Percentiles rank a stretch among this genome's conserved stretches.
Conservation (phyloP, 1,140 invertebrate genomes). For the Tribolium castaneum region DNA sequence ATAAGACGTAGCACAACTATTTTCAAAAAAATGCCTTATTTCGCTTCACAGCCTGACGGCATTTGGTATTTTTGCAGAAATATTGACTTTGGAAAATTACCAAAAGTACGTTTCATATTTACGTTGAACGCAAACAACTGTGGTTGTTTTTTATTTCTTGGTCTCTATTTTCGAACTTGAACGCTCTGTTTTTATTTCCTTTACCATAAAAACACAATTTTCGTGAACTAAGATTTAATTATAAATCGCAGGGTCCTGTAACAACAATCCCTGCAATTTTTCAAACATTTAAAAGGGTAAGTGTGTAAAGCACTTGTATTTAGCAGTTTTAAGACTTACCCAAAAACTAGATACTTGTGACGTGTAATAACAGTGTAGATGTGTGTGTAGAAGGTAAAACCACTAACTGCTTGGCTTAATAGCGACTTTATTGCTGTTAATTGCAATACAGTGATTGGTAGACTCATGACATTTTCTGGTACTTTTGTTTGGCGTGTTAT, state of each 20-base stretch:
- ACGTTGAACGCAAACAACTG: not conserved
- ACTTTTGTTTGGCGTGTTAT: not conserved
- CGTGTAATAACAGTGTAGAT: not conserved
- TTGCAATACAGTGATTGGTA: not conserved
- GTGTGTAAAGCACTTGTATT: not conserved
- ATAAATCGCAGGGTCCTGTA: not conserved
- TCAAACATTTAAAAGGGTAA: not conserved
- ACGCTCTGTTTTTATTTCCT: too few relatives aligned
- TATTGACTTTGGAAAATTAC: not conserved
- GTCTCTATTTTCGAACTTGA: too few relatives aligned
- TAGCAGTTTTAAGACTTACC: not conserved
- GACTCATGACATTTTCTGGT: conserved; percentile 2
- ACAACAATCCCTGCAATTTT: not conserved
- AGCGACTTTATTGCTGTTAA: not conserved
- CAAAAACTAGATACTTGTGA: not conserved
- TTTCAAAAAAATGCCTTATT: too few relatives aligned
- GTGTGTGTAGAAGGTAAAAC: not conserved
- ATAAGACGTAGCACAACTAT: not conserved
- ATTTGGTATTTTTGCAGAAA: not conserved
- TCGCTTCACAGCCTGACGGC: too few relatives aligned
- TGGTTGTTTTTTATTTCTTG: too few relatives aligned
- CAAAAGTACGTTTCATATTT: not conserved
- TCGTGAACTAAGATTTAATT: not conserved
- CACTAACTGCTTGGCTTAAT: not conserved
- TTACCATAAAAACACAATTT: not conserved